phyloP scores from a whole-genome alignment of 2,797 vertebrate species.

The Spatula clypeata region DNA sequence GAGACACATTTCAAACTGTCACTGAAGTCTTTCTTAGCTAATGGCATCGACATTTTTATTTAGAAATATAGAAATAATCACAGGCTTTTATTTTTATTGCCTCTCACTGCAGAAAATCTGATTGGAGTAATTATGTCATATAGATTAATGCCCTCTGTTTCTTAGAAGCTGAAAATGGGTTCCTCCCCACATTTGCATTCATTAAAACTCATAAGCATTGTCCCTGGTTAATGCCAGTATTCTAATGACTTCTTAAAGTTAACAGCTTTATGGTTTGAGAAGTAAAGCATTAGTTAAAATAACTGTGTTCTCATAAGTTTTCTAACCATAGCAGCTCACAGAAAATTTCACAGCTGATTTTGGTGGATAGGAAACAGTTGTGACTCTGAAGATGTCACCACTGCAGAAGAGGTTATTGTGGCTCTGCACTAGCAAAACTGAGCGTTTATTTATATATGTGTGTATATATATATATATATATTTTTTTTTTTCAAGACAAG shows the following conservation, averaged over 20 bases:
- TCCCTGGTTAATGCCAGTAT: background rate
- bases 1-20: conserved; percentile 35
- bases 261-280: background rate
- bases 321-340: background rate
- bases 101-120: background rate
- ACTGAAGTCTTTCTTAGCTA: conserved; percentile 27
- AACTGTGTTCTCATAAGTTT: background rate
- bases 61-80: conserved; percentile 18
- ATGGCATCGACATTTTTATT: conserved; percentile 41
- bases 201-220: conserved; percentile 11
- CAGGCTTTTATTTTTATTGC: background rate
- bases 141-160: conserved; percentile 31
- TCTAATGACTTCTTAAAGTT: conserved; percentile 8
- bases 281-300: background rate
- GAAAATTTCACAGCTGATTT: background rate
- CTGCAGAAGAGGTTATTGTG: background rate
- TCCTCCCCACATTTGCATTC: conserved; percentile 24
- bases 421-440: background rate
- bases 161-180: background rate
- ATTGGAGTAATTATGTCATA: conserved; percentile 22
- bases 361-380: background rate
- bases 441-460: background rate
- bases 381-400: background rate
- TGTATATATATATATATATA: too few species aligned
- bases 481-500: background rate